Evolutionary conservation across 2,888 invertebrate genomes (phyloP), one percentile per base, ranked within the genome.

Genomic region (Pollenia griseotomentosa): DNA sequence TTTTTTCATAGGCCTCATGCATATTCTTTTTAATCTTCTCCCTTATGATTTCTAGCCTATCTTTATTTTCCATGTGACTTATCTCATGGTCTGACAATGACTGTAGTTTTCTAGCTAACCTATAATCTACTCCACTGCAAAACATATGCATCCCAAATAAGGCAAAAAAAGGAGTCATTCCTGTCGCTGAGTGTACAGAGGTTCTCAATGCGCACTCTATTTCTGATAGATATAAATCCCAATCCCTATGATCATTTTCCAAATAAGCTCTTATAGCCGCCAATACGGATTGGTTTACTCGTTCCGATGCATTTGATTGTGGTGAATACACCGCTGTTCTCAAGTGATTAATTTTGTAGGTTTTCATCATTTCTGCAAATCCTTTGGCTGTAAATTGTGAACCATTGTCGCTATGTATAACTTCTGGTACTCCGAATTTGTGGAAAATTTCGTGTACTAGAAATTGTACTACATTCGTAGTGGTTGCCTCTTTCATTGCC

Each of bases 231-330:
- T 46, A 44, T 8, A 65, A 16, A 16, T 65, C 65, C 65, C 65
- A 65, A 19, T 65, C 65, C 12, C 65, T 65, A 7, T 65, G 44
- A 8, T 65, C 44, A 44, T 44, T 11, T 7, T 19, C 19, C 14
- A 63, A n/a, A 23, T 63, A 63, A 1, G 42, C 6, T n/a, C 63
- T 40, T 12, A 63, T 63, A 7, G 63, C 63, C 42, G 63, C 42
- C n/a, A 63, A 42, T 2, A 63, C 63, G 2, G 63, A 63, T n/a
- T 63, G 42, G 42, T 63, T 63, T 2, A 63, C 63, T n/a, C 63
- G 12, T n/a, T 63, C 63, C 11, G 63, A 19, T 7, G 40, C 63
- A 16, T 63, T 63, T 9, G 63, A 40, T n/a, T 63, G 63, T 14
- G 63, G 63, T 5, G 65, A 42, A 11, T 65, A 44, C 44, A 16